Evolutionary conservation across 2,888 invertebrate genomes (phyloP).

Genomic region (Oxyscelio sp.): DNA sequence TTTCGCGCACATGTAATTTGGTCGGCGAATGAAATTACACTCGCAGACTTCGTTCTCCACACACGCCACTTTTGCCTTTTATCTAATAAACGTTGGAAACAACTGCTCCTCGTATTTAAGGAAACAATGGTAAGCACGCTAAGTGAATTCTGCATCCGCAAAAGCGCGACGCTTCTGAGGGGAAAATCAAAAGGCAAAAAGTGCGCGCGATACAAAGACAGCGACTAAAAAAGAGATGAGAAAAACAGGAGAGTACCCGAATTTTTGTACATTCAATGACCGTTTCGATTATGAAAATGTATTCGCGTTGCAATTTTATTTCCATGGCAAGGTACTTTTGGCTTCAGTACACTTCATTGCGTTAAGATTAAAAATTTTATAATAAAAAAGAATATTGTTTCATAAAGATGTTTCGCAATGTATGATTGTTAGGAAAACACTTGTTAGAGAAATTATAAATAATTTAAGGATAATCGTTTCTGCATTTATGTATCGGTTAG

Average conservation of each 20-base stretch:
- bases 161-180: slow-evolving; percentile 26
- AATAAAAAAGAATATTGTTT: no score
- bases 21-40: slow-evolving; percentile 75
- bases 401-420: no score
- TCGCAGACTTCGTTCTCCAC: slow-evolving; percentile 46
- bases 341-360: no score
- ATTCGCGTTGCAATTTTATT: slow-evolving; percentile 1
- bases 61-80: slow-evolving; percentile 77
- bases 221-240: background rate
- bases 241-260: background rate
- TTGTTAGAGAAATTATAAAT: no score
- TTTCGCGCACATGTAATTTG: slow-evolving; percentile 55
- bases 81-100: slow-evolving; percentile 86
- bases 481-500: no score
- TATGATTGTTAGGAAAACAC: no score
- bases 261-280: slow-evolving; percentile 8
- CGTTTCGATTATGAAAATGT: slow-evolving; percentile 38
- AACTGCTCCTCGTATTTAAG: slow-evolving; percentile 81
- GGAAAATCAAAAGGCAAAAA: slow-evolving; percentile 53
- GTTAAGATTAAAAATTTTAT: no score
- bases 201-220: slow-evolving; percentile 5
- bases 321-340: no score
- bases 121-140: slow-evolving; percentile 86
- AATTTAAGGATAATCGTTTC: no score
- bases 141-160: slow-evolving; percentile 84